Conservation (phyloP, 2,888 invertebrate species). For the Anarsia innoxiella region DNA sequence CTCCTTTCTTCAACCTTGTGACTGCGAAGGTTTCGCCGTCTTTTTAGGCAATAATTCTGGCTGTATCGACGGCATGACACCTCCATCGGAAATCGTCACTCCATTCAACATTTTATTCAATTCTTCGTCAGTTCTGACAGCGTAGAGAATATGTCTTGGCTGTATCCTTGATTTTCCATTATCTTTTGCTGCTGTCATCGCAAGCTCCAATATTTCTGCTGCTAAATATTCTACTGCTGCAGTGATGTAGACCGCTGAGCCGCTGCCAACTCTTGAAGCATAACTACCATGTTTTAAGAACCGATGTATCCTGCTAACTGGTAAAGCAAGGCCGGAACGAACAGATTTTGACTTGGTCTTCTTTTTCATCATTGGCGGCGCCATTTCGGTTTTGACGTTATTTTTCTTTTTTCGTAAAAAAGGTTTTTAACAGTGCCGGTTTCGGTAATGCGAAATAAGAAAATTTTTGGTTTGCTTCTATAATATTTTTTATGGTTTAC, state of each 20-base stretch:
- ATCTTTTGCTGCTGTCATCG: constrained; percentile 77
- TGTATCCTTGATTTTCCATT: constrained; percentile 77
- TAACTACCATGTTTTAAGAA: constrained; percentile 76
- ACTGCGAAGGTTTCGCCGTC: constrained; percentile 26
- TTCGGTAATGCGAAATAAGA: too few species aligned
- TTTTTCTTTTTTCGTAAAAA: too few species aligned
- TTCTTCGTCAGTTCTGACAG: constrained; percentile 52
- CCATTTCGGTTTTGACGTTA: too few species aligned
- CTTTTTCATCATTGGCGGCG: too few species aligned
- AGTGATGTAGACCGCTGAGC: constrained; percentile 71
- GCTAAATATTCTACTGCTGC: constrained; percentile 79
- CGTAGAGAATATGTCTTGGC: constrained; percentile 44
- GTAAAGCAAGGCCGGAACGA: constrained; percentile 45
- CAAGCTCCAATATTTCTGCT: constrained; percentile 80
- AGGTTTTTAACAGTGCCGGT: too few species aligned
- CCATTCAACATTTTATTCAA: constrained; percentile 38
- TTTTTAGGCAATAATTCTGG: constrained; percentile 41
- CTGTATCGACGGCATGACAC: constrained; percentile 33
- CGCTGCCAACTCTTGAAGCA: constrained; percentile 71
- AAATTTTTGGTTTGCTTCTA: too few species aligned
- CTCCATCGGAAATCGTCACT: constrained; percentile 43
- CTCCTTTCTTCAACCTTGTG: neutral
- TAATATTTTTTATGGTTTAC: too few species aligned
- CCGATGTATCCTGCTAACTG: constrained; percentile 74
- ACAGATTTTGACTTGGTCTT: neutral